phyloP scores from a whole-genome alignment of 2,888 invertebrate genomes.

The Suillia variegata region DNA sequence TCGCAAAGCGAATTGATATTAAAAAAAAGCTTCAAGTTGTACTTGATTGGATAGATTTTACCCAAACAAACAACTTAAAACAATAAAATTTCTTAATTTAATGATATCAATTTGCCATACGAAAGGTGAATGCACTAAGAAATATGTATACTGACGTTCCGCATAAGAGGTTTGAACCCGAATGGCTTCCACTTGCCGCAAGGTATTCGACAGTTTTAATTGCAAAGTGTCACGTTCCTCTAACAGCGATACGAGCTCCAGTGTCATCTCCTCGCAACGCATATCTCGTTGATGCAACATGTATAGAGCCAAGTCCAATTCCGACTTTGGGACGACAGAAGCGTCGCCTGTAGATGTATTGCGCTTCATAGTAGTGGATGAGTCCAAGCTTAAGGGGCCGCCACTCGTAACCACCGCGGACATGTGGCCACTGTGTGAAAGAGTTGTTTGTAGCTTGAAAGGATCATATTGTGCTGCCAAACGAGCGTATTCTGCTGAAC shows the following conservation, averaged over 20 bases:
- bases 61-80: too few relatives aligned
- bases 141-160: conserved; percentile 36
- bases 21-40: too few relatives aligned
- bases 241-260: conserved; percentile 79
- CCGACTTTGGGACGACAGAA: conserved; percentile 63
- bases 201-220: conserved; percentile 78
- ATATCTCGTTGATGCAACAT: conserved; percentile 87
- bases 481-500: conserved; percentile 67
- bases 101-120: too few relatives aligned
- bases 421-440: conserved; percentile 39
- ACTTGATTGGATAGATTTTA: too few relatives aligned
- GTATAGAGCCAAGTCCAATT: conserved; percentile 80
- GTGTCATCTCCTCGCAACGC: conserved; percentile 82
- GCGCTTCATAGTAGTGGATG: not conserved
- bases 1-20: too few relatives aligned
- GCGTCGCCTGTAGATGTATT: not conserved
- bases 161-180: conserved; percentile 32
- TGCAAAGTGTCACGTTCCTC: conserved; percentile 87
- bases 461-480: conserved; percentile 61
- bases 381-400: not conserved
- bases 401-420: conserved; percentile 5
- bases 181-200: conserved; percentile 74
- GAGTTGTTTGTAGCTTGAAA: conserved; percentile 51
- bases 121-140: not conserved
- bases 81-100: too few relatives aligned